Conservation (phyloP, 2,113 vertebrate species). For the Catharus bicknelli region DNA sequence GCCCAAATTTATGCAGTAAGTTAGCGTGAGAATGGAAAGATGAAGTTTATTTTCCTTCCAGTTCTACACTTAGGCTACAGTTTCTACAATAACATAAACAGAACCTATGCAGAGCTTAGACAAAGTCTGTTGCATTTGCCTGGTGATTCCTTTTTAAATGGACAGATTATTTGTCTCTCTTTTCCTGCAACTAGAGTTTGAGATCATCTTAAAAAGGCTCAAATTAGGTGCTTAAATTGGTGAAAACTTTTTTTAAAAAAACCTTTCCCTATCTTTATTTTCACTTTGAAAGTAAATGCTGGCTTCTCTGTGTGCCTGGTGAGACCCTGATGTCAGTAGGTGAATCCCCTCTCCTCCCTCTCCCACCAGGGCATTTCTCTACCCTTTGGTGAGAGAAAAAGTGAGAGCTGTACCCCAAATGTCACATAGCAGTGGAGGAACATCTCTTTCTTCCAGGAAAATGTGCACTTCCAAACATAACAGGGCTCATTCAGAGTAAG, state of each 20-base stretch:
- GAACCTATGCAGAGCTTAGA: neutral
- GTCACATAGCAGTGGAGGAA: neutral
- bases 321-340: neutral
- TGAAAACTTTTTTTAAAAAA: neutral
- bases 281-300: neutral
- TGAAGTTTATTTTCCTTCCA: neutral
- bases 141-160: neutral
- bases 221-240: neutral
- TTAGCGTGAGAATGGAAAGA: neutral
- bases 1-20: neutral
- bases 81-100: neutral
- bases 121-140: neutral
- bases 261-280: neutral
- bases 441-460: neutral
- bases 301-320: neutral
- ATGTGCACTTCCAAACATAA: neutral
- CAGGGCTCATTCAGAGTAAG: neutral
- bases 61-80: neutral
- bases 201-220: neutral
- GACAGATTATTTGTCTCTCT: neutral
- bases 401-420: rapidly evolving
- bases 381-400: rapidly evolving
- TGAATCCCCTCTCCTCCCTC: neutral
- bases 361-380: neutral
- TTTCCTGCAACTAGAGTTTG: neutral